Conservation (phyloP, 2,888 invertebrate genomes). For the Drosophila subquinaria region DNA sequence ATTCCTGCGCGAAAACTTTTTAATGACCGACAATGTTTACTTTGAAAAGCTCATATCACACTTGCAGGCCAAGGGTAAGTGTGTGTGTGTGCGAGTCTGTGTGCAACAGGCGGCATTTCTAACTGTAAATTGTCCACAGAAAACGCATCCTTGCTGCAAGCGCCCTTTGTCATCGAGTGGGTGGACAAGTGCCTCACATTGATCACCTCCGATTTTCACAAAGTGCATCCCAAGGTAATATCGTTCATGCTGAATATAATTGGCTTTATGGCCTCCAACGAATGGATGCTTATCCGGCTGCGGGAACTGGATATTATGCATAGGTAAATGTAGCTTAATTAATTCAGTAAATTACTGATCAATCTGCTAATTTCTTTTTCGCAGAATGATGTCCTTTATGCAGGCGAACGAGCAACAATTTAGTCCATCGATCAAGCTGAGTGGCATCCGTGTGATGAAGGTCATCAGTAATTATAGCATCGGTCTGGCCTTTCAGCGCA, state of each 20-base stretch:
- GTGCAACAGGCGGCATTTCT: constrained; percentile 48
- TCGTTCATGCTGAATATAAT: constrained; percentile 89
- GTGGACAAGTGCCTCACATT: constrained; percentile 84
- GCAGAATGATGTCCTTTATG: constrained; percentile 73
- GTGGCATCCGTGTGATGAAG: constrained; percentile 88
- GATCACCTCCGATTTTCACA: constrained; percentile 81
- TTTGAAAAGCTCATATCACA: constrained; percentile 89
- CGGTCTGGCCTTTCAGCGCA: constrained; percentile 89
- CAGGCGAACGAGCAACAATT: constrained; percentile 74
- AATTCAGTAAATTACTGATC: neutral
- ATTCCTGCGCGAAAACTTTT: constrained; percentile 79
- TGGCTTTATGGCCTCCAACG: constrained; percentile 87
- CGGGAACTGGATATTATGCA: constrained; percentile 84
- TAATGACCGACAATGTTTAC: constrained; percentile 87
- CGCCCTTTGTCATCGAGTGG: constrained; percentile 85
- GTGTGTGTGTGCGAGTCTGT: neutral
- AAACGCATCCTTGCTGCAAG: constrained; percentile 81
- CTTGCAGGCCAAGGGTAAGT: constrained; percentile 86
- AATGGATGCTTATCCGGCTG: constrained; percentile 88
- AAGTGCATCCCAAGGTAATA: constrained; percentile 86
- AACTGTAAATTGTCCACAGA: constrained; percentile 68
- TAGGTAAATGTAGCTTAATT: constrained; percentile 61
- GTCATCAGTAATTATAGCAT: constrained; percentile 88
- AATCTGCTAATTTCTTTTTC: neutral
- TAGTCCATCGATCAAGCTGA: constrained; percentile 89